These are phyloP conservation scores for Dicranocentrus wangi DNA, from an alignment of 2,888 invertebrate genomes.

Conservation along the genomic window DNA sequence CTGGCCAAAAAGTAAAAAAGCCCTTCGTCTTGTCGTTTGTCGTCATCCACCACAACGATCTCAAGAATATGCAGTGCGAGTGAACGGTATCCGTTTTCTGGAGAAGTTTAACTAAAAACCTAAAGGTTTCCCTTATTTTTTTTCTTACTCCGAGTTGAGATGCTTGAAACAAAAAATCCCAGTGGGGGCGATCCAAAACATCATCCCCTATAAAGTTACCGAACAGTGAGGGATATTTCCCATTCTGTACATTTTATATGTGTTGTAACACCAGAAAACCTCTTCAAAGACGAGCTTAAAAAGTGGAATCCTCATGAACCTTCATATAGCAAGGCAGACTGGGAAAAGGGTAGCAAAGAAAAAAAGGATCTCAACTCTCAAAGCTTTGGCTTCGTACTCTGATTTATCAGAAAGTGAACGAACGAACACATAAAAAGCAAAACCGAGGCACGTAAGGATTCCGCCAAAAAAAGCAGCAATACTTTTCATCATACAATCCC, in stretches of 20 bases:
- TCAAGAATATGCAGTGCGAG: not conserved
- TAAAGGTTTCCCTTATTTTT: constrained; percentile 5
- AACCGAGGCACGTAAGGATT: constrained; percentile 42
- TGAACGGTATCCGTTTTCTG: constrained; percentile 9
- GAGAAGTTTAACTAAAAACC: constrained; percentile 6
- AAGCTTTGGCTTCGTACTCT: constrained; percentile 27
- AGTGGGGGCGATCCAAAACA: constrained; percentile 69
- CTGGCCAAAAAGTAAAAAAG: constrained; percentile 45
- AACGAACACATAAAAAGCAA: constrained; percentile 42
- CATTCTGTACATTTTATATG: constrained; percentile 35
- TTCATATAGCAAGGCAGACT: constrained; percentile 14
- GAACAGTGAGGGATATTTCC: constrained; percentile 57
- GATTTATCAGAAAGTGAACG: constrained; percentile 51
- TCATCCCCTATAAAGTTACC: constrained; percentile 67
- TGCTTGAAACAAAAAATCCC: constrained; percentile 67
- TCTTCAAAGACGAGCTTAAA: constrained; percentile 55
- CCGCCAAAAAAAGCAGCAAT: constrained; percentile 38
- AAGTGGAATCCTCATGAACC: constrained; percentile 33
- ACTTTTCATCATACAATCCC: constrained; percentile 53
- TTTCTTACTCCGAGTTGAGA: too few relatives aligned
- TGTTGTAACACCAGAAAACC: constrained; percentile 28
- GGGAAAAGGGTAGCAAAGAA: constrained; percentile 2
- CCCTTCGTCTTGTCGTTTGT: constrained; percentile 41
- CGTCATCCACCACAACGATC: constrained; percentile 45
- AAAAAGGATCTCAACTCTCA: too few relatives aligned